Conservation (phyloP, 1,140 invertebrate genomes). For the Cotesia glomerata region DNA sequence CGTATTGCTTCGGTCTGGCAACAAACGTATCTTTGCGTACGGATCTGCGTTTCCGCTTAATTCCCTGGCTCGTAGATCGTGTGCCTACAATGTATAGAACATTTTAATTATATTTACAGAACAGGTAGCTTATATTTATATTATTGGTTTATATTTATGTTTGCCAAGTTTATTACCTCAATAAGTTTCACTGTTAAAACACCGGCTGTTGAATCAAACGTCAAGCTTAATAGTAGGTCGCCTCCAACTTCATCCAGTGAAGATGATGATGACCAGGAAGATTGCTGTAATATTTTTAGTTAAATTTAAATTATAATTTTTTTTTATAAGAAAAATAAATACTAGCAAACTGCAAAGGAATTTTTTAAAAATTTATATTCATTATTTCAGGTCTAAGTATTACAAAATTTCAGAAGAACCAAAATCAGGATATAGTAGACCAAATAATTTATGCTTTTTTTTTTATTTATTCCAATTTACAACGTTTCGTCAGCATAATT, state of each 20-base stretch:
- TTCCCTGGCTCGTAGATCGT: slow-evolving; percentile 66
- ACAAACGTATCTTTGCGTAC: slow-evolving; percentile 67
- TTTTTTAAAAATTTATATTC: no score
- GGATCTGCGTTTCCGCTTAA: slow-evolving; percentile 68
- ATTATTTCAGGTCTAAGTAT: no score
- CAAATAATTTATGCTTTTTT: no score
- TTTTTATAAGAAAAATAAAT: no score
- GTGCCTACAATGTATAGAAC: slow-evolving; percentile 51
- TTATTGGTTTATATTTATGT: no score
- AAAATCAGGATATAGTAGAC: no score
- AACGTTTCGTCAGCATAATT: no score
- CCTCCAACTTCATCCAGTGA: slow-evolving; percentile 58
- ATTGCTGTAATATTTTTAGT: slow-evolving; percentile 30
- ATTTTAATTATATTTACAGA: background rate
- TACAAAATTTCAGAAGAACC: no score
- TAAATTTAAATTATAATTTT: background rate
- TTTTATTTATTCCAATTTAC: no score
- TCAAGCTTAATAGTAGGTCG: slow-evolving; percentile 60
- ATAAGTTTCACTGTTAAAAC: slow-evolving; percentile 63
- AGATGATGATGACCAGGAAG: slow-evolving; percentile 40
- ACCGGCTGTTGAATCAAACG: slow-evolving; percentile 61
- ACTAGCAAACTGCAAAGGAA: no score
- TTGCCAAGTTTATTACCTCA: slow-evolving; percentile 51
- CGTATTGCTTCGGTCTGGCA: slow-evolving; percentile 67
- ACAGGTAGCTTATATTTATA: background rate